Percentiles rank a stretch among this genome's conserved stretches.
phyloP scores from a whole-genome alignment of 2,888 invertebrate species.

The Limenitis camilla region DNA sequence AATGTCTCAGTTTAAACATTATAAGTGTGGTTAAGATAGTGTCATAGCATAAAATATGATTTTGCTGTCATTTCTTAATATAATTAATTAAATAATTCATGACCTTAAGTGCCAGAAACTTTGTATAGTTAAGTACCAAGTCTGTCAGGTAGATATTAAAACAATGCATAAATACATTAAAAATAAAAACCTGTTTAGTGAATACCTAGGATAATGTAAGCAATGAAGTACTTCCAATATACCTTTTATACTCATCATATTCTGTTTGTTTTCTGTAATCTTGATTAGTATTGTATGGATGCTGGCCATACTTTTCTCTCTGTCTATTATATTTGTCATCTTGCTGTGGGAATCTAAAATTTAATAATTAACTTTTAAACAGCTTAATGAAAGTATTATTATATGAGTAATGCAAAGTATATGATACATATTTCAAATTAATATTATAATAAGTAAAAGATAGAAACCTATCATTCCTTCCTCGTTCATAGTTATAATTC shows the following conservation, averaged over 20 bases:
- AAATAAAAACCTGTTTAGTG: neutral
- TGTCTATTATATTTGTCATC: conserved; percentile 48
- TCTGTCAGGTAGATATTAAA: too few relatives aligned
- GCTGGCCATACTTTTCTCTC: conserved; percentile 45
- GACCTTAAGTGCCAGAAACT: too few relatives aligned
- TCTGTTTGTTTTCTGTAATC: conserved; percentile 44
- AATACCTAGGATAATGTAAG: neutral
- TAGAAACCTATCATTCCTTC: conserved; percentile 55
- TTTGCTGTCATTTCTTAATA: too few relatives aligned
- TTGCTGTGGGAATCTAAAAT: conserved; percentile 48
- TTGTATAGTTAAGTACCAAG: too few relatives aligned
- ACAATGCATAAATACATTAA: conserved; percentile 35
- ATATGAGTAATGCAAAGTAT: neutral
- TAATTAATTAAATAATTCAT: too few relatives aligned
- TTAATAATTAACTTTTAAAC: neutral
- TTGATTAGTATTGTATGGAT: conserved; percentile 36
- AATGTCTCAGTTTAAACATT: too few relatives aligned
- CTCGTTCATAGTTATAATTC: conserved; percentile 46
- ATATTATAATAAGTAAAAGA: too few relatives aligned
- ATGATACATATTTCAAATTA: too few relatives aligned
- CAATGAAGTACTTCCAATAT: conserved; percentile 13
- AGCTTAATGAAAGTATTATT: neutral
- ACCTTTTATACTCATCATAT: conserved; percentile 56
- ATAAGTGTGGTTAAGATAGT: too few relatives aligned
- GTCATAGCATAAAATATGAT: too few relatives aligned